These are phyloP conservation scores for Yasuhikotakia modesta DNA, from an alignment of 2,797 vertebrate genomes.

Conservation along the genomic window DNA sequence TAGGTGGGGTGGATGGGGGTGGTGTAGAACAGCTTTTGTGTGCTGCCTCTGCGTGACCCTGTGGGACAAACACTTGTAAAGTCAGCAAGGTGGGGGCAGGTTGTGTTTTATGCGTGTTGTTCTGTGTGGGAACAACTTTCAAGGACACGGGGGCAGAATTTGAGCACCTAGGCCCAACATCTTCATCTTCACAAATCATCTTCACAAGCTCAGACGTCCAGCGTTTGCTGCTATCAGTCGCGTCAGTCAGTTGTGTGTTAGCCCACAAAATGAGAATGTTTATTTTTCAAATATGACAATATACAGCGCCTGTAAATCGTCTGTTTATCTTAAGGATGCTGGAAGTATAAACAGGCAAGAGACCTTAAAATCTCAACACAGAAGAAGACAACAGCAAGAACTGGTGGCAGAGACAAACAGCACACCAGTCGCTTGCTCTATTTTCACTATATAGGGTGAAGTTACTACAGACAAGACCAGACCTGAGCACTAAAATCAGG, in stretches of 20 bases:
- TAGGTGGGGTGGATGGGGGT: not conserved
- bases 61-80: constrained; percentile 63
- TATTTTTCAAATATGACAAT: too few species aligned
- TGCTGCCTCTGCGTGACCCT: constrained; percentile 67
- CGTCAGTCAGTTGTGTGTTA: constrained; percentile 2
- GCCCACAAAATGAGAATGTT: too few species aligned
- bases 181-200: too few species aligned
- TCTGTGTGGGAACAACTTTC: constrained; percentile 24
- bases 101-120: constrained; percentile 13
- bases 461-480: constrained; percentile 54
- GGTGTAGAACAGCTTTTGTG: constrained; percentile 63
- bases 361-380: constrained; percentile 32
- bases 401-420: constrained; percentile 46
- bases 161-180: not conserved
- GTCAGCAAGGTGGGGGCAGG: constrained; percentile 47
- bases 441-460: constrained; percentile 46
- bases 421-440: constrained; percentile 44
- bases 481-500: constrained; percentile 46
- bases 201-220: not conserved
- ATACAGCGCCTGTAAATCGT: not conserved
- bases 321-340: not conserved
- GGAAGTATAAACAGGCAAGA: not conserved
- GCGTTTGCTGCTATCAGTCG: constrained; percentile 27
- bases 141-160: constrained; percentile 21
- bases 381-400: constrained; percentile 23